These are phyloP conservation scores for Pammene fasciana DNA, from an alignment of 2,888 invertebrate species.

Conservation along the genomic window DNA sequence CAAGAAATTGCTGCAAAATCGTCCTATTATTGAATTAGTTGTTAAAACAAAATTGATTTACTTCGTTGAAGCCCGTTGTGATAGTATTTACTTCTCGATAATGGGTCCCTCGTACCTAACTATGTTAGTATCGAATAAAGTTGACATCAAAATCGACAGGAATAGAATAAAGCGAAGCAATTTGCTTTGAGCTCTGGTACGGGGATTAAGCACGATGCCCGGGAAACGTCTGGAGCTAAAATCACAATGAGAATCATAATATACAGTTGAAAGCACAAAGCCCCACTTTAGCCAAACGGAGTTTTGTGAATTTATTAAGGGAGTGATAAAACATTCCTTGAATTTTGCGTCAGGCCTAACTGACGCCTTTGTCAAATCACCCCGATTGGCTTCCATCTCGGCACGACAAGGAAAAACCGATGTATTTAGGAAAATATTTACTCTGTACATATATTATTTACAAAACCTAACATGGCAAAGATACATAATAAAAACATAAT, in stretches of 20 bases:
- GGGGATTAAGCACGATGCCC: slow-evolving; percentile 53
- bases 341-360: slow-evolving; percentile 38
- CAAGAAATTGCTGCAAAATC: slow-evolving; percentile 12
- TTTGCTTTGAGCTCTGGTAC: slow-evolving; percentile 53
- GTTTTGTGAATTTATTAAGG: slow-evolving; percentile 50
- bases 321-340: slow-evolving; percentile 47
- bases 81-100: slow-evolving; percentile 12
- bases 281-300: slow-evolving; percentile 52
- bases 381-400: slow-evolving; percentile 36
- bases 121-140: slow-evolving; percentile 36
- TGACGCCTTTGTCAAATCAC: slow-evolving; percentile 40
- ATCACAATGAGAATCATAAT: slow-evolving; percentile 57
- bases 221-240: slow-evolving; percentile 50
- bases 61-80: slow-evolving; percentile 4
- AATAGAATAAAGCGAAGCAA: slow-evolving; percentile 52
- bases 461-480: slow-evolving; percentile 47
- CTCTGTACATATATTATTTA: slow-evolving; percentile 70
- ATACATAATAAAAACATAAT: slow-evolving; percentile 25
- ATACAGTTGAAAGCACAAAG: slow-evolving; percentile 57
- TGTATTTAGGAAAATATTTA: slow-evolving; percentile 72
- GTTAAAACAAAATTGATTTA: slow-evolving; percentile 26
- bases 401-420: slow-evolving; percentile 45
- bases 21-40: slow-evolving; percentile 17
- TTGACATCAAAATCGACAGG: slow-evolving; percentile 43
- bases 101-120: slow-evolving; percentile 6